Base-by-base conservation (phyloP, 2,888 invertebrate species). In the Carabus problematicus region DNA sequence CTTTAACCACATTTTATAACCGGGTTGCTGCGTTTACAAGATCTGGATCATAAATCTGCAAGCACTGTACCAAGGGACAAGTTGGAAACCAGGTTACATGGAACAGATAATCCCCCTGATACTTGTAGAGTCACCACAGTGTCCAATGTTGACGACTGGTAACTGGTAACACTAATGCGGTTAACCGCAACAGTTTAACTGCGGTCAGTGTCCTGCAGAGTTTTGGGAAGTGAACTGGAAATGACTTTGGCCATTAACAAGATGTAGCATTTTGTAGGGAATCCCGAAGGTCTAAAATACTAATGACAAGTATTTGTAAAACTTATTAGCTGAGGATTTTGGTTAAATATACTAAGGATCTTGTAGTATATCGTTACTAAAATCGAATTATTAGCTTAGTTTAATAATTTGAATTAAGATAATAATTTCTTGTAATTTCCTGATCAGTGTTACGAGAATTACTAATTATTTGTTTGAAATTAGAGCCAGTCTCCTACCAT, bases 41-140 rank as follows among this genome's bases (percentile, higher is more conserved):
- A 52, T 63, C 63, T 52, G 40, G 41, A 54, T 54, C 63, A 52
- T 63, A 63, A 63, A 63, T 63, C 63, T 62, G 49, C 47, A 7
- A 12, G 39, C n/a, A n/a, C n/a, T 40, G 2, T 3, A 29, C 29
- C 29, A 40, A 39, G 4, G 11, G 61, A 43, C n/a, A n/a, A n/a
- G n/a, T n/a, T n/a, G n/a, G 16, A 61, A 45, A n/a, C 11, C 61
- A 56, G 39, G 11, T 29, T 52, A 29, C 18, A 19, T 52, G 9
- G 19, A 52, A 16, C 52, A 11, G 39, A n/a, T 19, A 55, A 55
- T 55, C 55, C 55, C 55, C 19, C n/a, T 12, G 45, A 7, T 52
- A 19, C 18, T n/a, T 4, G 12, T 14, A 41, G n/a, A 41, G 42
- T 60, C 45, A 8, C 18, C 39, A 29, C 60, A 19, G 14, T n/a